phyloP scores from a whole-genome alignment of 2,113 vertebrate species.

The Castor canadensis region DNA sequence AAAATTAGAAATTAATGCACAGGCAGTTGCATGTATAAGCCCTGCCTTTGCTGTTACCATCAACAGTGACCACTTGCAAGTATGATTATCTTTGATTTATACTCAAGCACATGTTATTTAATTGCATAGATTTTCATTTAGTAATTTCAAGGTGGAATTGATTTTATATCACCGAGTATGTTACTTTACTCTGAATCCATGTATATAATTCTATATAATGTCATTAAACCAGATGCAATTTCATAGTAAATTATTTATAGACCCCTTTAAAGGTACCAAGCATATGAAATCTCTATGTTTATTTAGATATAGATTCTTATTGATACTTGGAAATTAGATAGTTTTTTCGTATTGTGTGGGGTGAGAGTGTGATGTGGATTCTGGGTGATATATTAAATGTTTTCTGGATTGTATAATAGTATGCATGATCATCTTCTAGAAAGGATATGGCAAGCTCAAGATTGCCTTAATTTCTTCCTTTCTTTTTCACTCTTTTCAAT shows the following conservation, averaged over 20 bases:
- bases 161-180: slow-evolving; percentile 31
- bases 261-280: neutral
- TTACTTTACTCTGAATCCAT: neutral
- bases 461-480: neutral
- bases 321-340: neutral
- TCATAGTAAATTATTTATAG: slow-evolving; percentile 34
- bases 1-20: neutral
- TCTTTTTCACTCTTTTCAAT: neutral
- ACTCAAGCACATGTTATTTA: slow-evolving; percentile 39
- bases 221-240: slow-evolving; percentile 32
- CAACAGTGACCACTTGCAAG: neutral
- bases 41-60: neutral
- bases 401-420: neutral
- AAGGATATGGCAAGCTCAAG: no score
- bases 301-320: neutral
- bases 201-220: slow-evolving; percentile 23
- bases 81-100: slow-evolving; percentile 28
- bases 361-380: neutral
- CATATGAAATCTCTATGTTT: neutral
- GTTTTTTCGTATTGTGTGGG: neutral
- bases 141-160: slow-evolving; percentile 19
- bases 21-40: neutral
- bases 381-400: neutral
- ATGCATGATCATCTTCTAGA: no score
- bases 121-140: slow-evolving; percentile 13